phyloP scores from a whole-genome alignment of 2,888 invertebrate genomes.

The Aelia acuminata region DNA sequence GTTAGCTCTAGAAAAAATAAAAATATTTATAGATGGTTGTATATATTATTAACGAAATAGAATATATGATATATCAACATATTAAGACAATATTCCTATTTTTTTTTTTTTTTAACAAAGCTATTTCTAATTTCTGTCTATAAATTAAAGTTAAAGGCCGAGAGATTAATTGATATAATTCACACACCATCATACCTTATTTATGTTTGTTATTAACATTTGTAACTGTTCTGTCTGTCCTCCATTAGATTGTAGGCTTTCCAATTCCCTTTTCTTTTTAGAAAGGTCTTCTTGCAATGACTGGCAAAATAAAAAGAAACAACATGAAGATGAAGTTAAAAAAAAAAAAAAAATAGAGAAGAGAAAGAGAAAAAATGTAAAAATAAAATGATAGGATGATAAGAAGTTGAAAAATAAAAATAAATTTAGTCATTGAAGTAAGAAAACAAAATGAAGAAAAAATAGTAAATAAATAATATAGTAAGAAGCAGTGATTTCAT shows the following conservation, averaged over 20 bases:
- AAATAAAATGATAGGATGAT: slow-evolving; percentile 24
- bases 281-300: slow-evolving; percentile 75
- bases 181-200: slow-evolving; percentile 68
- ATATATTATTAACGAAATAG: background rate
- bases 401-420: background rate
- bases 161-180: slow-evolving; percentile 31
- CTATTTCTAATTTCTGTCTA: background rate
- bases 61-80: background rate
- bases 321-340: slow-evolving; percentile 59
- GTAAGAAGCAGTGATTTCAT: background rate
- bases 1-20: too few species aligned
- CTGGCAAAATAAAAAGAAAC: slow-evolving; percentile 68
- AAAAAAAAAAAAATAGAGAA: slow-evolving; percentile 51
- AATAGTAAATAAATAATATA: background rate
- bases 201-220: slow-evolving; percentile 68
- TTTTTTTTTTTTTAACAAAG: background rate
- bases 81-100: background rate
- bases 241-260: slow-evolving; percentile 69
- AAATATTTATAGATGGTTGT: background rate
- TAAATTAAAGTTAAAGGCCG: slow-evolving; percentile 5
- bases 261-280: slow-evolving; percentile 72
- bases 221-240: slow-evolving; percentile 68
- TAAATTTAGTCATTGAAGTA: background rate
- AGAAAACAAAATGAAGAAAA: background rate
- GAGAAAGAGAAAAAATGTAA: slow-evolving; percentile 30